A percentile compares a stretch with the other conserved stretches of the same genome.
Evolutionary conservation across 2,888 invertebrate species (phyloP).

Genomic region (Punctoribates punctum): DNA sequence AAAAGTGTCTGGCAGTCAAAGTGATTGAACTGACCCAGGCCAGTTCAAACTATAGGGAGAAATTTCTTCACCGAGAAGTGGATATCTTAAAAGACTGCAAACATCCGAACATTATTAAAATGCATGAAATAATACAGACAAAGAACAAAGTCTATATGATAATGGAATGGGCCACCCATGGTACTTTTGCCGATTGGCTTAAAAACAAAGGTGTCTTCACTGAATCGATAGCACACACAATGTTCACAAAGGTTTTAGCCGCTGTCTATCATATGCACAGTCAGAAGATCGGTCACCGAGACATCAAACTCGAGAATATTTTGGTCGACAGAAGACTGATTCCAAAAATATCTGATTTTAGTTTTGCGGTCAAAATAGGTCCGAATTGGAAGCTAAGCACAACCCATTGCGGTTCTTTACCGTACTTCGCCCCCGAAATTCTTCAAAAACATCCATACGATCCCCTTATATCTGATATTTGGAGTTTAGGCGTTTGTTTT

Average conservation of each 20-base stretch:
- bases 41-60: constrained; percentile 41
- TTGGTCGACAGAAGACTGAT: constrained; percentile 83
- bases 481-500: constrained; percentile 42
- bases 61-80: constrained; percentile 54
- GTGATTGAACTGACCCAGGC: constrained; percentile 10
- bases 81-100: constrained; percentile 52
- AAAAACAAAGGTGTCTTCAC: constrained; percentile 50
- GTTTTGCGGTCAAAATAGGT: constrained; percentile 1
- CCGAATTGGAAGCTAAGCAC: no score
- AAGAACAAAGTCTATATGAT: constrained; percentile 51
- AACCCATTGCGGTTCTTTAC: constrained; percentile 37
- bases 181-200: constrained; percentile 54
- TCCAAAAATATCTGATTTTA: constrained; percentile 62
- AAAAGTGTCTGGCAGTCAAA: constrained; percentile 1
- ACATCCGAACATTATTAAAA: constrained; percentile 53
- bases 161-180: constrained; percentile 54
- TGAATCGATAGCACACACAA: background rate
- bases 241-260: background rate
- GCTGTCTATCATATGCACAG: constrained; percentile 37
- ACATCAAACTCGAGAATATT: constrained; percentile 91
- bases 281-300: constrained; percentile 65
- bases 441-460: constrained; percentile 24
- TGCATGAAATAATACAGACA: constrained; percentile 51
- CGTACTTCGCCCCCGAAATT: constrained; percentile 41
- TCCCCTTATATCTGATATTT: constrained; percentile 39